These are phyloP conservation scores for Azorinus chamasolen DNA, from an alignment of 2,888 invertebrate genomes.

Conservation along the genomic window DNA sequence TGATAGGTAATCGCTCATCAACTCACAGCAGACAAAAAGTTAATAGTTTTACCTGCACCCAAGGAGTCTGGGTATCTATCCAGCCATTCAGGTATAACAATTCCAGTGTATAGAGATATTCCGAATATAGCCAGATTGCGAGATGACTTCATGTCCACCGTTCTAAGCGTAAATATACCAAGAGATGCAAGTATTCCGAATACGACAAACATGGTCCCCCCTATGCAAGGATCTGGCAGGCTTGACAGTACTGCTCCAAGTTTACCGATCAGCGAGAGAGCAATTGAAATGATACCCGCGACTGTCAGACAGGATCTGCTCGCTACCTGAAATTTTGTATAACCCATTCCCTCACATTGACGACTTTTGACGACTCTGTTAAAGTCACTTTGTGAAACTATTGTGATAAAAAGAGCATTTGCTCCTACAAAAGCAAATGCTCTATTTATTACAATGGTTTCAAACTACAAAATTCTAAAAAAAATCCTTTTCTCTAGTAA, in stretches of 20 bases:
- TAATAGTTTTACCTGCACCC: slow-evolving; percentile 46
- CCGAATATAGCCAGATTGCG: slow-evolving; percentile 63
- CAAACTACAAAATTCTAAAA: too few relatives aligned
- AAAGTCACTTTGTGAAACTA: too few relatives aligned
- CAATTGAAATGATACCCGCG: slow-evolving; percentile 59
- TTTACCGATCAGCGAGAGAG: slow-evolving; percentile 65
- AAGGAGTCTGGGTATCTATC: slow-evolving; percentile 48
- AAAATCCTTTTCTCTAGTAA: too few relatives aligned
- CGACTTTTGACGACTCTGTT: too few relatives aligned
- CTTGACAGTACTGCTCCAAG: slow-evolving; percentile 61
- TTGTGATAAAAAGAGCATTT: too few relatives aligned
- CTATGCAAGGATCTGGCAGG: slow-evolving; percentile 62
- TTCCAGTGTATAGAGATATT: slow-evolving; percentile 51
- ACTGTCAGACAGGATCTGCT: slow-evolving; percentile 66
- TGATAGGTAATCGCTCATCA: too few relatives aligned
- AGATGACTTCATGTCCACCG: slow-evolving; percentile 54
- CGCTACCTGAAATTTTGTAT: slow-evolving; percentile 55
- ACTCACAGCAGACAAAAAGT: too few relatives aligned
- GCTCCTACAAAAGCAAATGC: too few relatives aligned
- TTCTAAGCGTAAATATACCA: slow-evolving; percentile 57
- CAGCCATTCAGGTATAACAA: slow-evolving; percentile 63
- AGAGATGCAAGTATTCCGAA: slow-evolving; percentile 59
- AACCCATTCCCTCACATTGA: too few relatives aligned
- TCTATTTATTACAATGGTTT: too few relatives aligned
- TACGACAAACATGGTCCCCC: slow-evolving; percentile 57